phyloP scores from a whole-genome alignment of 1,140 invertebrate species.

The Drosophila grimshawi region DNA sequence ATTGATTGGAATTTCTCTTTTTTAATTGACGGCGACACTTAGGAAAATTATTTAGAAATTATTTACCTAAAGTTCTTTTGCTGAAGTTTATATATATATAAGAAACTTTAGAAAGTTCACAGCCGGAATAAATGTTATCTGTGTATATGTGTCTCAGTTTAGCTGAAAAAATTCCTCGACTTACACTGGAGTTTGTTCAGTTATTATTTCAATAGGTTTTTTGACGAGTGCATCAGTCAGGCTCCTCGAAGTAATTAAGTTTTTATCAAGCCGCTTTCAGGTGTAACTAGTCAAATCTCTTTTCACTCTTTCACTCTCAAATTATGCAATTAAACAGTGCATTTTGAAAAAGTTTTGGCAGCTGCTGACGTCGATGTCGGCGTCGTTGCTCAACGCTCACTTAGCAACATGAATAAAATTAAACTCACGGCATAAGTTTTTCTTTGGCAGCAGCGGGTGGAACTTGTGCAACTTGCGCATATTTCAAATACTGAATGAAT shows the following conservation, averaged over 20 bases:
- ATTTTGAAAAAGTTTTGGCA: constrained; percentile 65
- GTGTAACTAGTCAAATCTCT: constrained; percentile 58
- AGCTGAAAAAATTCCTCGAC: too few species aligned
- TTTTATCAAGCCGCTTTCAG: constrained; percentile 36
- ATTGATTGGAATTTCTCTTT: neutral
- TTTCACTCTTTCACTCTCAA: constrained; percentile 60
- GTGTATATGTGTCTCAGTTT: too few species aligned
- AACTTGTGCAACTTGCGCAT: constrained; percentile 76
- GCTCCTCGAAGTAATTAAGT: neutral
- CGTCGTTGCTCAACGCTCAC: constrained; percentile 70
- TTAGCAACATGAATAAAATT: constrained; percentile 81
- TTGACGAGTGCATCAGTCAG: too few species aligned
- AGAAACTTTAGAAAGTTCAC: too few species aligned
- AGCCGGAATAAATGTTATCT: too few species aligned
- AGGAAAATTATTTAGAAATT: too few species aligned
- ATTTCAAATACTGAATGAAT: constrained; percentile 81
- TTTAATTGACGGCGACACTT: neutral
- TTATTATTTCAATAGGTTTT: too few species aligned
- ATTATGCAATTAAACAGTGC: constrained; percentile 81
- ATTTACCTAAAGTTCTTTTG: too few species aligned
- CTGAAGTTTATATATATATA: too few species aligned
- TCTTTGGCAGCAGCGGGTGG: constrained; percentile 52
- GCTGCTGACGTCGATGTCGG: constrained; percentile 11
- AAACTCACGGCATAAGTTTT: constrained; percentile 74
- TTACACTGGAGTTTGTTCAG: too few species aligned